phyloP scores from a whole-genome alignment of 2,888 invertebrate genomes.

The Folsomia candida region DNA sequence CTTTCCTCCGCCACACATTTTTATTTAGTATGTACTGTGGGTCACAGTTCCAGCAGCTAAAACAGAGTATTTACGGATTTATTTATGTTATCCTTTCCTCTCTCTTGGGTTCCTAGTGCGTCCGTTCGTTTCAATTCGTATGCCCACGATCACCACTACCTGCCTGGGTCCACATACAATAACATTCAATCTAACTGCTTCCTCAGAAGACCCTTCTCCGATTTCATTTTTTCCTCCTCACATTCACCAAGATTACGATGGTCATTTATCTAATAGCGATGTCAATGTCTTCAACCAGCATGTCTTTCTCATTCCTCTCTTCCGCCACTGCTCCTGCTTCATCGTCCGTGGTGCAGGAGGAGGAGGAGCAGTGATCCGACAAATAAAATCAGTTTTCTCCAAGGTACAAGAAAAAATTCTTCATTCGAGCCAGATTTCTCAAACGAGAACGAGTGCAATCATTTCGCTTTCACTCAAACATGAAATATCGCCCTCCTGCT shows the following conservation, averaged over 20 bases:
- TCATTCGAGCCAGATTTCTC: neutral
- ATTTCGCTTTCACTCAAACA: conserved; percentile 4
- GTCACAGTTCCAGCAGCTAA: neutral
- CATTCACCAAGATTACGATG: neutral
- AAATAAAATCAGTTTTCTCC: conserved; percentile 3
- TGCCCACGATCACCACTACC: neutral
- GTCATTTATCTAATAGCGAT: conserved; percentile 5
- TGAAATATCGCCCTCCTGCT: neutral
- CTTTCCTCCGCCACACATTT: too few species aligned
- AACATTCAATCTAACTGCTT: conserved; percentile 5
- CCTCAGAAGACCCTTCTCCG: neutral
- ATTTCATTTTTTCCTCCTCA: neutral
- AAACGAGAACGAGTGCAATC: neutral
- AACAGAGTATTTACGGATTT: conserved; percentile 3
- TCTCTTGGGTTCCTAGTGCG: neutral
- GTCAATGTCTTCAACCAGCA: conserved; percentile 5
- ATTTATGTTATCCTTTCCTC: conserved; percentile 5
- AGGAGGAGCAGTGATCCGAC: neutral
- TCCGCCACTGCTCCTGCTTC: neutral
- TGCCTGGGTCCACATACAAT: neutral
- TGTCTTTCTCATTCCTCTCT: neutral
- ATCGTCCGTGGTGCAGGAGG: neutral
- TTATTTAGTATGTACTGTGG: neutral
- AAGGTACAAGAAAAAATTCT: neutral
- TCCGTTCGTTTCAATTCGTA: neutral